phyloP scores from a whole-genome alignment of 2,888 invertebrate species.

The Bursaphelenchus okinawaensis region DNA sequence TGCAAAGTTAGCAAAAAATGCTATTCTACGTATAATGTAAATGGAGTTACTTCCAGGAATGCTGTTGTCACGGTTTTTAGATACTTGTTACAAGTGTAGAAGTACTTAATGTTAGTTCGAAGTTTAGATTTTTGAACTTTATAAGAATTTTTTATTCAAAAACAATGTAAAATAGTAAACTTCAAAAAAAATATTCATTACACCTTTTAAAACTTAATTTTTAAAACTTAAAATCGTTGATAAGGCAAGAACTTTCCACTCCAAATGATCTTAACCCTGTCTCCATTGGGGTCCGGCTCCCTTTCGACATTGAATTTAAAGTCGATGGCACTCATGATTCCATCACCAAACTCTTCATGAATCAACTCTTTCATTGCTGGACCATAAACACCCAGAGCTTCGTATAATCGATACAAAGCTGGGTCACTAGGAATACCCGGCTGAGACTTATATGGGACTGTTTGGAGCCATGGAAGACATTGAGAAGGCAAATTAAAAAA shows the following conservation, averaged over 20 bases:
- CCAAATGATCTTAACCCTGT: slow-evolving; percentile 31
- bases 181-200: no score
- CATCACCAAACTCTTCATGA: slow-evolving; percentile 37
- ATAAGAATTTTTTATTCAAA: no score
- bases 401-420: slow-evolving; percentile 28
- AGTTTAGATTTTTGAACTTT: no score
- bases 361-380: slow-evolving; percentile 37
- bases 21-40: no score
- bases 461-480: slow-evolving; percentile 24
- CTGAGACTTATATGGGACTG: slow-evolving; percentile 21
- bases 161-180: no score
- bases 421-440: slow-evolving; percentile 22
- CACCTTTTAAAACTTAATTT: no score
- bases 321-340: slow-evolving; percentile 45
- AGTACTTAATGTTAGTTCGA: no score
- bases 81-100: no score
- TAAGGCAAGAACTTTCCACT: slow-evolving; percentile 35
- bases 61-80: no score
- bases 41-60: no score
- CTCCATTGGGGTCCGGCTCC: slow-evolving; percentile 25
- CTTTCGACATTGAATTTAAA: slow-evolving; percentile 30
- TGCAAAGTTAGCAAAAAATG: no score
- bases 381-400: slow-evolving; percentile 41
- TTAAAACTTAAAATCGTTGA: slow-evolving; percentile 30
- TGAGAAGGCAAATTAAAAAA: not conserved